phyloP scores from a whole-genome alignment of 1,140 invertebrate species.

The Drosophila lacteicornis region DNA sequence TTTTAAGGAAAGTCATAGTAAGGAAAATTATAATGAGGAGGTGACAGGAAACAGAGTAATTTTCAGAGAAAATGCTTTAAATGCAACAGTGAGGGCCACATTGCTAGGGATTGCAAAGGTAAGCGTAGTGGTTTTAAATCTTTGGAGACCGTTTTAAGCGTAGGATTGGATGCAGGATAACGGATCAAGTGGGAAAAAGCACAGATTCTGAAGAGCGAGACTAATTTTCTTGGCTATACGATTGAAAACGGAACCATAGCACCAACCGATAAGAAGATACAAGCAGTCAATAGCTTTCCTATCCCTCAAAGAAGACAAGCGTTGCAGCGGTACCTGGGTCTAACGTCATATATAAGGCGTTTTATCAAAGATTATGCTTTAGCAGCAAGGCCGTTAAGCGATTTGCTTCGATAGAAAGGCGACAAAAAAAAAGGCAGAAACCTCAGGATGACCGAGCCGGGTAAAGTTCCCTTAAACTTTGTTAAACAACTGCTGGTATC shows the following conservation, averaged over 20 bases:
- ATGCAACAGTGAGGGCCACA: neutral
- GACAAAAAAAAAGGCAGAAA: neutral
- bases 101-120: neutral
- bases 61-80: neutral
- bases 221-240: neutral
- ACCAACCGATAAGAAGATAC: slow-evolving; percentile 7
- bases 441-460: no score
- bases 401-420: neutral
- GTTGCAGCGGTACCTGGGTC: slow-evolving; percentile 1
- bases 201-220: neutral
- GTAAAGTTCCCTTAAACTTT: no score
- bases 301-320: neutral
- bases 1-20: neutral
- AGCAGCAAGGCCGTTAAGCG: neutral
- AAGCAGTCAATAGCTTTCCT: slow-evolving; percentile 3
- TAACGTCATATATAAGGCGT: slow-evolving; percentile 1
- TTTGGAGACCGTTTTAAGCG: no score
- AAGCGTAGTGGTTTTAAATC: neutral
- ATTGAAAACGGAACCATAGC: slow-evolving; percentile 11
- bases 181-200: no score
- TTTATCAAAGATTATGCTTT: slow-evolving; percentile 14
- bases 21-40: neutral
- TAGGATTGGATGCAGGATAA: no score
- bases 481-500: no score
- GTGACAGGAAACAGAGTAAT: neutral